Base-by-base conservation (phyloP, 2,797 vertebrate species). In the Sebastes miniatus region DNA sequence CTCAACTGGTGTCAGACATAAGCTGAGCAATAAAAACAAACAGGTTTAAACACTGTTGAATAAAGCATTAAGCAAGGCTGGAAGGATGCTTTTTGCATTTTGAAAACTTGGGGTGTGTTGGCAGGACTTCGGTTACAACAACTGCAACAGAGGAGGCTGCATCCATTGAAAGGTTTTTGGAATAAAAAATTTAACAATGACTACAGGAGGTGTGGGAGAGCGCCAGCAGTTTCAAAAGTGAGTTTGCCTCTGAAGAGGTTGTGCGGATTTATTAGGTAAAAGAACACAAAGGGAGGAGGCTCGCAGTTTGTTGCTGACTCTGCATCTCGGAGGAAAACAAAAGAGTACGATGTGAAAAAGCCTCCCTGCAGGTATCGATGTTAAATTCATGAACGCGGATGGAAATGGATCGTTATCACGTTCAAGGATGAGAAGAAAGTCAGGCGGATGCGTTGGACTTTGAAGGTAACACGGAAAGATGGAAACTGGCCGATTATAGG, bases 371-470 rank as follows among this genome's bases (percentile, higher is more conserved):
- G 88, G 85, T 90, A 57, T 32, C 20, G 70, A 87, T 91, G 87
- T 79, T 84, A 89, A 82, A 92, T 92, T 93, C 88, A 92, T 90
- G 88, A 92, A 76, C n/a, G 25, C 7, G 61, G 85, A 89, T 88
- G 66, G 91, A 88, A 88, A 83, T 11, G 61, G 77, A 90, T 91
- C 18, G 32, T 87, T 79, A 91, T 90, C 90, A 77, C 66, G 54
- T 64, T 72, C 20, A 4, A 72, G 77, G 74, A 91, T 83, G 77
- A 84, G 83, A 81, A 64, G 29, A 88, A 85, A 86, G 80, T 27
- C 58, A 69, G 43, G 77, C 31, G 14, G 70, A 82, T 57, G 39
- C 1, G 56, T 64, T 69, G 59, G 82, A 83, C 82, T 91, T 90
- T 83, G 83, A 91, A 88, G 81, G 80, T 39, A 63, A 65, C 16